Conservation (phyloP, 2,113 vertebrate genomes). For the Dasypus novemcinctus region DNA sequence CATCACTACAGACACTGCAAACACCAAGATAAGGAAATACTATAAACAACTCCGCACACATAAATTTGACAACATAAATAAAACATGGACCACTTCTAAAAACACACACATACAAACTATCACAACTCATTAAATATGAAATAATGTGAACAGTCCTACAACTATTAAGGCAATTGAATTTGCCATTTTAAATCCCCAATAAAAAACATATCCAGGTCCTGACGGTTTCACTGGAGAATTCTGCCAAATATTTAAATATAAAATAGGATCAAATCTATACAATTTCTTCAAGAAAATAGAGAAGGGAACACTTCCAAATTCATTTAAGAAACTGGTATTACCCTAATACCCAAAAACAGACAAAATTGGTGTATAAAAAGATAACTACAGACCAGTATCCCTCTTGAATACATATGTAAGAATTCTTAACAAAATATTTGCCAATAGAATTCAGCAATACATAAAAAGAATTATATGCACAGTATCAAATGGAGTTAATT, state of each 20-base stretch:
- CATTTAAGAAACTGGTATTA: not conserved
- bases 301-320: not conserved
- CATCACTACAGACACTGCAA: not conserved
- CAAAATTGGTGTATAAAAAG: not conserved
- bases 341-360: not conserved
- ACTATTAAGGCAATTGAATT: not conserved
- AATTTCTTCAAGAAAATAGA: not conserved
- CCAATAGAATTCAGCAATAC: not conserved
- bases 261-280: not conserved
- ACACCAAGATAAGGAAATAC: not conserved
- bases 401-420: not conserved
- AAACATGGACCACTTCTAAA: not conserved
- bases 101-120: not conserved
- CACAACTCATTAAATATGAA: not conserved
- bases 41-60: not conserved
- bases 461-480: not conserved
- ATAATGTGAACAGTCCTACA: not conserved
- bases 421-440: not conserved
- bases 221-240: not conserved
- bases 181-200: not conserved
- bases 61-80: not conserved
- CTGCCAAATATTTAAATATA: not conserved
- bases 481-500: not conserved
- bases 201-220: not conserved
- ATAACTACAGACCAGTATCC: not conserved